Base-by-base conservation (phyloP, 2,113 vertebrate genomes). In the Polypterus bichir region DNA sequence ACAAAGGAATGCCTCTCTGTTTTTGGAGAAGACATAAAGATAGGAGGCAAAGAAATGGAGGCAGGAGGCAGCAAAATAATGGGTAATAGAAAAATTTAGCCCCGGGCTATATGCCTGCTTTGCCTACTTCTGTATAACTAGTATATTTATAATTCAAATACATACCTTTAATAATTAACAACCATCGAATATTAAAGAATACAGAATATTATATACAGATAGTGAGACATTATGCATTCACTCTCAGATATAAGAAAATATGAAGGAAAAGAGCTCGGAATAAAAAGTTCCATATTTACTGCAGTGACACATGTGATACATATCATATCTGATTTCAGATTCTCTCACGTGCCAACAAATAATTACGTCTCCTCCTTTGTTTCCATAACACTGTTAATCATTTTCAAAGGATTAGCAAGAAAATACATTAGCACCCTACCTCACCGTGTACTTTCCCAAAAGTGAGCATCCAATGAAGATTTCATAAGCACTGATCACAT, bases 131-230 rank as follows among this genome's bases (percentile, higher is more conserved):
- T 94, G 94, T 95, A 94, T 97, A 98, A 97, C 95, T 97, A 97
- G 95, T 97, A 98, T 96, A 98, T 98, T 97, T 97, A 97, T 98
- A 97, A 98, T 98, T 97, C 94, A 97, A 98, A 98, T 98, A 94
- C 95, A 94, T 95, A 96, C 92, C 92, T 97, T 98, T 94, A 98
- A 98, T 98, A 94, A 98, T 98, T 98, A 98, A 98, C 95, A 88
- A 85, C 89, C 78, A 84, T 88, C 85, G 89, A 90, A 93, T 96
- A 97, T 93, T 95, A 93, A 93, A 97, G 90, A 92, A 94, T 88
- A 88, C 88, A 83, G 86, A 87, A 88, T 91, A 87, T 90, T 88
- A 89, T 86, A 84, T 86, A 87, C 87, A 88, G 82, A 89, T 81
- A 82, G 87, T 81, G 84, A 86, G 76, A 77, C 76, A 78, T 81